A percentile compares a stretch with the other conserved stretches of the same genome.
Conservation (phyloP, 2,888 invertebrate genomes). For the Ethmia dodecea region DNA sequence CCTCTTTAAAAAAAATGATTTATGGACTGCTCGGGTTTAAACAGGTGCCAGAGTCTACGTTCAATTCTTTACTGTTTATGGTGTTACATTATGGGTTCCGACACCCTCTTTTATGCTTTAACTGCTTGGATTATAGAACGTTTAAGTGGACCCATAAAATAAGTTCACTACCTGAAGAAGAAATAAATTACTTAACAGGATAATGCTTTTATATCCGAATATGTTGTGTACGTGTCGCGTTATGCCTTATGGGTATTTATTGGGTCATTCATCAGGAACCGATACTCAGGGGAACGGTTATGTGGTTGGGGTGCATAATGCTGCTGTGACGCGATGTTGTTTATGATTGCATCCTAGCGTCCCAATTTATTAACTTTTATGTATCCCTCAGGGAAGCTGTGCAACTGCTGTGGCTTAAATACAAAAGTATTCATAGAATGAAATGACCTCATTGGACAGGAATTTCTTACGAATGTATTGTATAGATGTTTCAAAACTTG, state of each 20-base stretch:
- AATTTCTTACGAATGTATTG: too few relatives aligned
- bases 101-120: slow-evolving; percentile 65
- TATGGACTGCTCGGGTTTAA: slow-evolving; percentile 45
- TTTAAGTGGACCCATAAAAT: slow-evolving; percentile 72
- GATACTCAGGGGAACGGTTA: slow-evolving; percentile 64
- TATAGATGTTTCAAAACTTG: background rate
- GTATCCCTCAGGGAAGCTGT: too few relatives aligned
- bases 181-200: slow-evolving; percentile 76
- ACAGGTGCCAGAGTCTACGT: slow-evolving; percentile 52
- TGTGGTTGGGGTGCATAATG: slow-evolving; percentile 58
- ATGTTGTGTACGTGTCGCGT: slow-evolving; percentile 73
- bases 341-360: slow-evolving; percentile 55
- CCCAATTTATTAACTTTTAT: slow-evolving; percentile 60
- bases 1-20: slow-evolving; percentile 45
- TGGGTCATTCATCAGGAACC: slow-evolving; percentile 71
- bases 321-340: slow-evolving; percentile 52
- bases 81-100: slow-evolving; percentile 55
- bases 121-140: slow-evolving; percentile 68
- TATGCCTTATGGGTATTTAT: slow-evolving; percentile 73
- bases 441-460: too few relatives aligned
- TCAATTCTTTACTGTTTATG: slow-evolving; percentile 58
- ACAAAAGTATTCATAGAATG: too few relatives aligned
- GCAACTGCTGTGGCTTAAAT: too few relatives aligned
- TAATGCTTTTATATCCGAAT: slow-evolving; percentile 71
- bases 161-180: slow-evolving; percentile 69